phyloP scores from a whole-genome alignment of 2,797 vertebrate genomes.

The Podarcis lilfordi region DNA sequence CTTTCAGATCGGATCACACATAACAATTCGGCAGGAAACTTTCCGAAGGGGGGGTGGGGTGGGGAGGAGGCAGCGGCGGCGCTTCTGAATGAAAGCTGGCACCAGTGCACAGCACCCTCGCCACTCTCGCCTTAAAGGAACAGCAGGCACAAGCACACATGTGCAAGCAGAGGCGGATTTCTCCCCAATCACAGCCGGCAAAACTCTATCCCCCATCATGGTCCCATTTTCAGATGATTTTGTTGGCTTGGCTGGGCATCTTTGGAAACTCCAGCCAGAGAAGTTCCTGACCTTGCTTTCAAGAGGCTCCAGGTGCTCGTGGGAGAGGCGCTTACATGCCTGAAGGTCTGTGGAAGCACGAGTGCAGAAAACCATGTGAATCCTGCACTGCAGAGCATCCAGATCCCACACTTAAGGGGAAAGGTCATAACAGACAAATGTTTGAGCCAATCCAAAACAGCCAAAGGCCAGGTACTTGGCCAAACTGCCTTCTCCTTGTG shows the following conservation, averaged over 20 bases:
- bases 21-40: constrained; percentile 98
- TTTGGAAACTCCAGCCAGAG: background rate
- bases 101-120: constrained; percentile 30
- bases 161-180: background rate
- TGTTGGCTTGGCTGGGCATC: accelerated
- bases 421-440: background rate
- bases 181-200: background rate
- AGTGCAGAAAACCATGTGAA: background rate
- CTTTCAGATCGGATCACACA: constrained; percentile 99
- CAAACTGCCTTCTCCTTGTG: background rate
- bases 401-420: background rate
- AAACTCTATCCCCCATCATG: background rate
- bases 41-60: constrained; percentile 82
- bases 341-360: too few species aligned
- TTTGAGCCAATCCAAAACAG: background rate
- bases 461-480: too few species aligned
- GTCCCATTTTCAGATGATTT: background rate
- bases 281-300: too few species aligned
- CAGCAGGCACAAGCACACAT: constrained; percentile 11
- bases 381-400: too few species aligned
- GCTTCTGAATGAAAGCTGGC: constrained; percentile 58
- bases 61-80: constrained; percentile 51
- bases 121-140: constrained; percentile 70
- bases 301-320: too few species aligned
- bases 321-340: too few species aligned